Percentiles rank a stretch among this genome's conserved stretches.
Conservation (phyloP, 2,888 invertebrate species). For the Perithous albicinctus region DNA sequence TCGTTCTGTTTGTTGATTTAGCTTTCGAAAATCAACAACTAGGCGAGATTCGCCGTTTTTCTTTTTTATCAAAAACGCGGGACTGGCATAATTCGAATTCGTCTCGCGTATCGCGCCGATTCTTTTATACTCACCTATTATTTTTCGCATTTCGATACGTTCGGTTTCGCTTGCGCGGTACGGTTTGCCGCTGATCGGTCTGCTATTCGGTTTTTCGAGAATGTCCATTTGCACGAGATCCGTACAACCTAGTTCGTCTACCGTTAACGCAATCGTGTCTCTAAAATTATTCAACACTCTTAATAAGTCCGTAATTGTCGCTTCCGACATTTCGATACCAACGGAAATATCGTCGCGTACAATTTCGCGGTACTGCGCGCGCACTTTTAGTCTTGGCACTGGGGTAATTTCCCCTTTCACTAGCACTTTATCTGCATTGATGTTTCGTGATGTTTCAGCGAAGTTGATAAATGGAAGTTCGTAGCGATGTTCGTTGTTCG, state of each 20-base stretch:
- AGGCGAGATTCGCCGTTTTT: constrained; percentile 10
- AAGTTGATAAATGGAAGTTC: background rate
- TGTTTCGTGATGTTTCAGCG: background rate
- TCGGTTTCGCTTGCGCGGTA: constrained; percentile 24
- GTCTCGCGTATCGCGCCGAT: constrained; percentile 18
- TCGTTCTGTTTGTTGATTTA: background rate
- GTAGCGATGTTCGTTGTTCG: background rate
- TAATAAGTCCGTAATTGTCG: background rate
- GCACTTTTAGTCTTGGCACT: background rate
- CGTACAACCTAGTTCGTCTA: constrained; percentile 13
- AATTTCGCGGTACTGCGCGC: background rate
- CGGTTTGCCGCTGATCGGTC: constrained; percentile 18
- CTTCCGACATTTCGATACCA: background rate
- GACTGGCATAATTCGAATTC: background rate
- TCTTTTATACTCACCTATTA: background rate
- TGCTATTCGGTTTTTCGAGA: background rate
- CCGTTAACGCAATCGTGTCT: background rate
- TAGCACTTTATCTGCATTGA: background rate
- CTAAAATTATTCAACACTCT: constrained; percentile 3
- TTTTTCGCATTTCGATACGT: constrained; percentile 4
- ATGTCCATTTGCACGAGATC: constrained; percentile 35
- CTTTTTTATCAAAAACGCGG: background rate
- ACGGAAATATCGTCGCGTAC: background rate
- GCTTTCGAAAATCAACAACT: background rate
- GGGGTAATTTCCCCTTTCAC: background rate